phyloP scores from a whole-genome alignment of 2,113 vertebrate species.

The Pelvicachromis taeniatus region DNA sequence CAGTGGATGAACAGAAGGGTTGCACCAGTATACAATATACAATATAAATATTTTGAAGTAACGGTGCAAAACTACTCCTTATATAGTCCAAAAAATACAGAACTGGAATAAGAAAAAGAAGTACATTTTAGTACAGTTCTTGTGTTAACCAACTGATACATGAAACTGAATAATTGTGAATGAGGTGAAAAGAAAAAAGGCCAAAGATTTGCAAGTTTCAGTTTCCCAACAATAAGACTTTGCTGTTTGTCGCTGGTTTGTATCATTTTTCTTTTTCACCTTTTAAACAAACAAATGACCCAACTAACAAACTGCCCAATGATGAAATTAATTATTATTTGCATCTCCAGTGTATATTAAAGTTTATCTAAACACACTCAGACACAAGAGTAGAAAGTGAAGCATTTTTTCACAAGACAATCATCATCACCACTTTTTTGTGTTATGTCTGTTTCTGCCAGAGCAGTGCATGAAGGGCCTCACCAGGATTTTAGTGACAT shows the following conservation, averaged over 20 bases:
- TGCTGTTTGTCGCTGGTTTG: not conserved
- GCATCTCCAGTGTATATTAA: not conserved
- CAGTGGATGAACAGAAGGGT: not conserved
- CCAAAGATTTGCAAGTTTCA: not conserved
- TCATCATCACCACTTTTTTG: conserved; percentile 1
- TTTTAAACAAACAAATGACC: not conserved
- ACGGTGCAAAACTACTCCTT: not conserved
- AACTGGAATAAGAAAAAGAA: not conserved
- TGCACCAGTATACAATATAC: accelerated
- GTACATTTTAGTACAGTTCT: not conserved
- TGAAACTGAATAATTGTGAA: not conserved
- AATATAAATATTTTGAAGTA: not conserved
- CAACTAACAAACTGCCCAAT: not conserved
- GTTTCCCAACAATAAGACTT: not conserved
- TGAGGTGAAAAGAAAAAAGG: not conserved
- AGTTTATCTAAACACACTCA: not conserved
- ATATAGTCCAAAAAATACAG: accelerated
- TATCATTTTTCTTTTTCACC: not conserved
- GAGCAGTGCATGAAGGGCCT: conserved; percentile 40
- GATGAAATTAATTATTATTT: not conserved
- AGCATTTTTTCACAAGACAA: conserved; percentile 1
- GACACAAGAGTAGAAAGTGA: not conserved
- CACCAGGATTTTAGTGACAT: not conserved
- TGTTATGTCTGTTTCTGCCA: conserved; percentile 24
- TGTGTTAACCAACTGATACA: not conserved